These are phyloP conservation scores for Thunnus maccoyii DNA, from an alignment of 2,113 vertebrate genomes.

Conservation along the genomic window DNA sequence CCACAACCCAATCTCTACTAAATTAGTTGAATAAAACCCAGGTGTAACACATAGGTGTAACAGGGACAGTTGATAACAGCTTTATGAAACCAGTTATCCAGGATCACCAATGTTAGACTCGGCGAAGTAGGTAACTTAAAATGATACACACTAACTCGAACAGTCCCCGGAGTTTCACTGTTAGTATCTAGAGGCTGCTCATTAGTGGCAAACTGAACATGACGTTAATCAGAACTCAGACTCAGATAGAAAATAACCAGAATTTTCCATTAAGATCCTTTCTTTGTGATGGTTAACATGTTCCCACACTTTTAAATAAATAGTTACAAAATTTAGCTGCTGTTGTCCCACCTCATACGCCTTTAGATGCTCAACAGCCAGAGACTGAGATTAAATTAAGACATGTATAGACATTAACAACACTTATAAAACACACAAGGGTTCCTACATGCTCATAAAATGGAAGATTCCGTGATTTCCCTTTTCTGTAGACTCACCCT, in stretches of 20 bases:
- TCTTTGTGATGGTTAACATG: not conserved
- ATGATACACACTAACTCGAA: not conserved
- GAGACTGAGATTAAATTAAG: too few species aligned
- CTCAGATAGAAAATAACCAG: not conserved
- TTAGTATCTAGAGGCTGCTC: not conserved
- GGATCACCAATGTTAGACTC: not conserved
- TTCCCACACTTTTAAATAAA: not conserved
- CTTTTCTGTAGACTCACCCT: slow-evolving; percentile 2
- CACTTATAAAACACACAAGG: slow-evolving; percentile 23
- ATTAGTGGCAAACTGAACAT: not conserved
- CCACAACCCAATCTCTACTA: too few species aligned
- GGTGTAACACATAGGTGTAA: not conserved
- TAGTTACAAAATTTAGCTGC: not conserved
- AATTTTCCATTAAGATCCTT: not conserved
- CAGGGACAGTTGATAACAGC: not conserved
- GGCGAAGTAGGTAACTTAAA: not conserved
- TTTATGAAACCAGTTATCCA: not conserved
- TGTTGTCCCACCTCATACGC: not conserved
- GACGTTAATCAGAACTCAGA: not conserved
- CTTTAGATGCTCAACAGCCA: too few species aligned
- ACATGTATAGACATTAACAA: slow-evolving; percentile 24
- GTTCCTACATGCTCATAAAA: slow-evolving; percentile 22
- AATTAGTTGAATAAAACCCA: not conserved
- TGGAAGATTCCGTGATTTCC: not conserved
- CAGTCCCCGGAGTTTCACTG: not conserved